phyloP scores from a whole-genome alignment of 2,888 invertebrate species.

The Ophion slaviceki region DNA sequence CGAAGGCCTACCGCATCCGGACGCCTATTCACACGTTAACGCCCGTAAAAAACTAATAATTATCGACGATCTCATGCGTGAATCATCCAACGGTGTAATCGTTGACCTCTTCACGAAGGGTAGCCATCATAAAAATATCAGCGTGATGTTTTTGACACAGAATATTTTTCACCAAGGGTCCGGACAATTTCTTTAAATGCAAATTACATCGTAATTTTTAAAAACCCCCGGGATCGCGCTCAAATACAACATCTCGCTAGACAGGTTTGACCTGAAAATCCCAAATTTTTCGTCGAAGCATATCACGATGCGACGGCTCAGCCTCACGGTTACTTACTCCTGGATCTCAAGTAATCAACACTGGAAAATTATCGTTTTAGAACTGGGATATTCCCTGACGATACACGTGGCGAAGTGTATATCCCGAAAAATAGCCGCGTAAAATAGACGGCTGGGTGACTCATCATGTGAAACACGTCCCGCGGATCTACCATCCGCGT shows the following conservation, averaged over 20 bases:
- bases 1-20: constrained; percentile 31
- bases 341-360: constrained; percentile 34
- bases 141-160: constrained; percentile 45
- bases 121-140: constrained; percentile 62
- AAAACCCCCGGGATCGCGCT: constrained; percentile 62
- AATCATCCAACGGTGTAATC: constrained; percentile 17
- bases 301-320: constrained; percentile 58
- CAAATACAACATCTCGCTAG: constrained; percentile 57
- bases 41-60: constrained; percentile 18
- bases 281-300: constrained; percentile 63
- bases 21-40: constrained; percentile 30
- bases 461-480: too few relatives aligned
- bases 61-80: constrained; percentile 35
- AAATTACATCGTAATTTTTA: constrained; percentile 61
- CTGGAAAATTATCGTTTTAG: constrained; percentile 37
- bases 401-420: not conserved
- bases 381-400: constrained; percentile 30
- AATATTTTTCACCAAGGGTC: constrained; percentile 42
- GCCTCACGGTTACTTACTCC: constrained; percentile 52
- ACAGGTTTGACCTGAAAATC: constrained; percentile 63
- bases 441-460: too few relatives aligned
- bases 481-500: too few relatives aligned
- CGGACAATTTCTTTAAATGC: constrained; percentile 54
- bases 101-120: constrained; percentile 12
- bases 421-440: too few relatives aligned